Conservation (phyloP, 2,113 vertebrate genomes). For the Nibea coibor region DNA sequence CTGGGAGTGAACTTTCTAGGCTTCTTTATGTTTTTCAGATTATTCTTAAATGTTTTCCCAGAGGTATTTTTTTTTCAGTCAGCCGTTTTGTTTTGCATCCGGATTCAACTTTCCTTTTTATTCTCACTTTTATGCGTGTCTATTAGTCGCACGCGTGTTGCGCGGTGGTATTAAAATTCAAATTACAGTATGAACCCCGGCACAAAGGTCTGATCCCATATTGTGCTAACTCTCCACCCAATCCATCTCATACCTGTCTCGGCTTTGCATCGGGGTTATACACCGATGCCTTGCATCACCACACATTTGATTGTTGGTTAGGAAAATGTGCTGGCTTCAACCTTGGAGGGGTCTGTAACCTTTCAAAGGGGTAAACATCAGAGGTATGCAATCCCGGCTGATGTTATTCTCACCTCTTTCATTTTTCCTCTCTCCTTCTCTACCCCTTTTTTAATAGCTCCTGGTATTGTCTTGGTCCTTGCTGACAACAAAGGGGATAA, state of each 20-base stretch:
- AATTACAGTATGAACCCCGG: constrained; percentile 43
- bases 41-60: constrained; percentile 50
- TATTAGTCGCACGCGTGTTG: constrained; percentile 12
- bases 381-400: constrained; percentile 81
- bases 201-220: constrained; percentile 48
- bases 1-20: constrained; percentile 56
- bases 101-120: constrained; percentile 41
- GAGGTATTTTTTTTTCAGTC: neutral
- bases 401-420: constrained; percentile 79
- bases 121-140: constrained; percentile 26
- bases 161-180: constrained; percentile 47
- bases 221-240: constrained; percentile 53
- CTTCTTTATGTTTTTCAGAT: constrained; percentile 49
- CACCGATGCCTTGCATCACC: constrained; percentile 61
- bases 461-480: constrained; percentile 87
- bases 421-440: constrained; percentile 57
- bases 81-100: constrained; percentile 36
- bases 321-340: constrained; percentile 81
- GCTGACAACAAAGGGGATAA: constrained; percentile 96
- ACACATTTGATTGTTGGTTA: constrained; percentile 84
- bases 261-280: constrained; percentile 43
- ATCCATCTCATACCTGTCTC: constrained; percentile 52
- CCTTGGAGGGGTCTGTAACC: constrained; percentile 79
- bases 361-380: constrained; percentile 77
- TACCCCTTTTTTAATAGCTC: constrained; percentile 85